These are phyloP conservation scores for Intellagama lesueurii DNA, from an alignment of 2,797 vertebrate species.

Conservation along the genomic window DNA sequence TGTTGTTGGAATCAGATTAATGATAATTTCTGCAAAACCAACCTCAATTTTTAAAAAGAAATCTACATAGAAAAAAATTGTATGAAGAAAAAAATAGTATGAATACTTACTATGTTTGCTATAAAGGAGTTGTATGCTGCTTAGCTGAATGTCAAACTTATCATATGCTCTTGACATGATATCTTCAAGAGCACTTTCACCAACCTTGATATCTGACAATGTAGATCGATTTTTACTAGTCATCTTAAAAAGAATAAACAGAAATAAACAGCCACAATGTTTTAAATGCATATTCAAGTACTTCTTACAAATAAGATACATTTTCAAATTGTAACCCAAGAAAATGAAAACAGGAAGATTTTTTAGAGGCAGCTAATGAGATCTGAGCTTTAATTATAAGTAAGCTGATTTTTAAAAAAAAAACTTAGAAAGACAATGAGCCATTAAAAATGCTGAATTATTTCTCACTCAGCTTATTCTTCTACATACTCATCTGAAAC, in stretches of 20 bases:
- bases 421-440: not conserved
- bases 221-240: conserved; percentile 87
- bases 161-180: conserved; percentile 97
- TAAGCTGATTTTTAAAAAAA: not conserved
- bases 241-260: conserved; percentile 82
- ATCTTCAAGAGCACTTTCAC: conserved; percentile 88
- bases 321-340: not conserved
- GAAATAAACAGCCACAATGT: conserved; percentile 45
- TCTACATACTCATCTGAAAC: not conserved
- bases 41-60: not conserved
- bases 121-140: conserved; percentile 92
- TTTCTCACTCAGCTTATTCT: not conserved
- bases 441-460: not conserved
- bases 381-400: not conserved
- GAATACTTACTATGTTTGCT: conserved; percentile 85
- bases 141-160: conserved; percentile 93
- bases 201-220: conserved; percentile 84
- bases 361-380: not conserved
- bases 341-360: not conserved
- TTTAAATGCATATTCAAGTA: conserved; percentile 33
- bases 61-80: not conserved
- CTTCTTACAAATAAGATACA: not conserved
- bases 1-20: not conserved
- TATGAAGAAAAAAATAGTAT: conserved; percentile 19
- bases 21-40: conserved; percentile 21